phyloP scores from a whole-genome alignment of 1,140 invertebrate genomes.

The Drosophila pruinosa region DNA sequence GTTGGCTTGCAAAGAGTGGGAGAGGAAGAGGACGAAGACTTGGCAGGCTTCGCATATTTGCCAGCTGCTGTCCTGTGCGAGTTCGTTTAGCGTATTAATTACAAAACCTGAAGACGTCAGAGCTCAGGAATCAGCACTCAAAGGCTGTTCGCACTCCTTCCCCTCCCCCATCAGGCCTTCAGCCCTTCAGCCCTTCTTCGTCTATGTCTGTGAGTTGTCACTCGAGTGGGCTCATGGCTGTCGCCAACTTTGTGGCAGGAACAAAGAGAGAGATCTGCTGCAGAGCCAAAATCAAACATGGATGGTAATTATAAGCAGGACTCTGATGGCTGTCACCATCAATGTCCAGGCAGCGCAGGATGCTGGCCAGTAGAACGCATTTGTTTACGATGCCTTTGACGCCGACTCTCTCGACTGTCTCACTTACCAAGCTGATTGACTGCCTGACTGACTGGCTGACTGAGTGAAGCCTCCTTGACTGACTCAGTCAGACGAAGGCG shows the following conservation, averaged over 20 bases:
- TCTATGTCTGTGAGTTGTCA: background rate
- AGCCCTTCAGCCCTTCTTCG: background rate
- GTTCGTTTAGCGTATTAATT: constrained; percentile 40
- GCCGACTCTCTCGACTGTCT: background rate
- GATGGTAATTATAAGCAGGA: constrained; percentile 35
- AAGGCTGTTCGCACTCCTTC: background rate
- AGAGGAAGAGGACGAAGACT: background rate
- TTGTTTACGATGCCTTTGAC: constrained; percentile 41
- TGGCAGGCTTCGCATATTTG: background rate
- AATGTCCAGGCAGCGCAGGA: constrained; percentile 20
- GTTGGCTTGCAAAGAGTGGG: background rate
- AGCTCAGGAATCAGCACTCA: background rate
- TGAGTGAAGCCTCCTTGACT: background rate
- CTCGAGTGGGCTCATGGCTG: background rate
- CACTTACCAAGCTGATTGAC: constrained; percentile 2
- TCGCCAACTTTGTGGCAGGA: constrained; percentile 22
- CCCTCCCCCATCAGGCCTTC: background rate
- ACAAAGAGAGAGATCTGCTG: background rate
- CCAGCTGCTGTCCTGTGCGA: background rate
- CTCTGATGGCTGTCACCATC: constrained; percentile 38
- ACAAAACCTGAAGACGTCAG: constrained; percentile 22
- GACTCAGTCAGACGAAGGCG: background rate
- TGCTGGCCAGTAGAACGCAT: constrained; percentile 21
- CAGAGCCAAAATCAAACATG: constrained; percentile 31
- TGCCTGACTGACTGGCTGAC: constrained; percentile 11